Evolutionary conservation across 2,797 vertebrate genomes (phyloP).

Genomic region (Synanceia verrucosa): DNA sequence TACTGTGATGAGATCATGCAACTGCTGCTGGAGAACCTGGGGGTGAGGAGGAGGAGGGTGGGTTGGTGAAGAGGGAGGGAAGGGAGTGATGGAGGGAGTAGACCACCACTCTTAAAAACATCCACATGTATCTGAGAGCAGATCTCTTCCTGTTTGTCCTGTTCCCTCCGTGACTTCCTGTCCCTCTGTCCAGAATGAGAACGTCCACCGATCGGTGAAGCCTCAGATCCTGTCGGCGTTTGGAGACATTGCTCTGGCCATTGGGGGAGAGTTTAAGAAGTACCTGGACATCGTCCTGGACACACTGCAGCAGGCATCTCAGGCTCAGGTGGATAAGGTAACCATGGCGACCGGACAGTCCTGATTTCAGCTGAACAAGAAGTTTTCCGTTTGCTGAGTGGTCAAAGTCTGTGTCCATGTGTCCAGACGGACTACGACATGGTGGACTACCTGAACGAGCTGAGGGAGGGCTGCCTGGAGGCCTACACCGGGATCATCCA

Average conservation of each 20-base stretch:
- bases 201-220: slow-evolving; percentile 97
- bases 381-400: too few relatives aligned
- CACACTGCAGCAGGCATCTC: slow-evolving; percentile 96
- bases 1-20: slow-evolving; percentile 99
- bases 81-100: too few relatives aligned
- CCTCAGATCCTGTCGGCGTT: slow-evolving; percentile 98
- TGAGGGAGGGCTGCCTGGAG: slow-evolving; percentile 96
- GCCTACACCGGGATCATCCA: slow-evolving; percentile 98
- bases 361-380: too few relatives aligned
- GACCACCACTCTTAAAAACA: slow-evolving; percentile 36
- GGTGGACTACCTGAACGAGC: slow-evolving; percentile 98
- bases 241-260: slow-evolving; percentile 96
- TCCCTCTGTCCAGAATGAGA: slow-evolving; percentile 88
- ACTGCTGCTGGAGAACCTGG: slow-evolving; percentile 95
- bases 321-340: slow-evolving; percentile 98
- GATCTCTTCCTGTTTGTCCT: too few relatives aligned
- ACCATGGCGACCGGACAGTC: not conserved
- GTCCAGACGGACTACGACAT: slow-evolving; percentile 96
- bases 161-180: too few relatives aligned
- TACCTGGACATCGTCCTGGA: slow-evolving; percentile 97
- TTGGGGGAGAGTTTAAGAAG: slow-evolving; percentile 98
- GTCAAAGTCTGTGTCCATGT: slow-evolving; percentile 4
- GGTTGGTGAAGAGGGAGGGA: too few relatives aligned
- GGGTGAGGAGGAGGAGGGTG: slow-evolving; percentile 85
- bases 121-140: slow-evolving; percentile 21